A percentile compares a stretch with the other conserved stretches of the same genome.
These are phyloP conservation scores for Mythimna loreyi DNA, from an alignment of 2,888 invertebrate genomes.

Conservation along the genomic window DNA sequence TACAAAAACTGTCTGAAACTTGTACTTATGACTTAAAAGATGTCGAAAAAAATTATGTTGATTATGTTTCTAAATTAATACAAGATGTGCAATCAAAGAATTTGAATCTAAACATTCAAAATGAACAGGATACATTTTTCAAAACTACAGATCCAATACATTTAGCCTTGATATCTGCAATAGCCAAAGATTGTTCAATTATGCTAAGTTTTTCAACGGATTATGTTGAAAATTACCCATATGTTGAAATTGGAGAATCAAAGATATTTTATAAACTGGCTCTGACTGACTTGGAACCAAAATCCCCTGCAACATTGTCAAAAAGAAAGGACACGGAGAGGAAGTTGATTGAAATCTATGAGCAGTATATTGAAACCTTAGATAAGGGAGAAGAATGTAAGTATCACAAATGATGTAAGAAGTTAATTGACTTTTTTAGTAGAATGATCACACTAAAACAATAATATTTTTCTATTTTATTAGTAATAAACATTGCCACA, in stretches of 20 bases:
- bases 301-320: conserved; percentile 82
- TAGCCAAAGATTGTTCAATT: conserved; percentile 93
- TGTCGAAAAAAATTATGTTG: conserved; percentile 54
- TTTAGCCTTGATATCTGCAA: conserved; percentile 90
- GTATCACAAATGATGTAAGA: conserved; percentile 60
- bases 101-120: conserved; percentile 65
- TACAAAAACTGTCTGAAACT: conserved; percentile 79
- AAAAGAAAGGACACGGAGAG: conserved; percentile 79
- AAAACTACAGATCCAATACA: conserved; percentile 65
- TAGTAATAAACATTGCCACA: too few relatives aligned
- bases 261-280: conserved; percentile 89
- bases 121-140: conserved; percentile 70
- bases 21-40: conserved; percentile 49
- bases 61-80: conserved; percentile 76
- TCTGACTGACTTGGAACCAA: conserved; percentile 93
- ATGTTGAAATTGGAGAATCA: conserved; percentile 74
- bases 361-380: conserved; percentile 59
- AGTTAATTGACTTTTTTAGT: conserved; percentile 1
- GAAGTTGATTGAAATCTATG: conserved; percentile 75
- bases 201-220: conserved; percentile 90
- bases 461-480: neutral
- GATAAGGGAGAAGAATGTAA: conserved; percentile 66
- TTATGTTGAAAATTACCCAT: conserved; percentile 66
- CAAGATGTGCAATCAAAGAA: conserved; percentile 66
- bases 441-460: neutral